phyloP scores from a whole-genome alignment of 2,113 vertebrate species.

The Gambusia affinis region DNA sequence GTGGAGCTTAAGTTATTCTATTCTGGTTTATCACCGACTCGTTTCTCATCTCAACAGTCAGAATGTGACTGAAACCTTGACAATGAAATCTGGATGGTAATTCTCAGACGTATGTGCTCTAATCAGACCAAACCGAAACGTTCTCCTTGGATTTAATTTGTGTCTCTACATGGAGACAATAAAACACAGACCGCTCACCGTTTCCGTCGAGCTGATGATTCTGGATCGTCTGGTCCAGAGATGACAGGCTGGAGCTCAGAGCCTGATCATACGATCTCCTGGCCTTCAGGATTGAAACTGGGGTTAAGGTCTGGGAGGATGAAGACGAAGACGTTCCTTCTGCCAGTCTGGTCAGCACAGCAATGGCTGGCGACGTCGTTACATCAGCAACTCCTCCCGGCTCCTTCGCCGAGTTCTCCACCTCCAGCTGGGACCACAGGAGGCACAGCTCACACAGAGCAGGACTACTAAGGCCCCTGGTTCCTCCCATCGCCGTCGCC shows the following conservation, averaged over 20 bases:
- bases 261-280: slow-evolving; percentile 86
- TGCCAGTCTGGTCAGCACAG: slow-evolving; percentile 82
- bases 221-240: slow-evolving; percentile 20
- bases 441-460: slow-evolving; percentile 86
- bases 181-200: slow-evolving; percentile 40
- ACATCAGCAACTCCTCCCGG: slow-evolving; percentile 41
- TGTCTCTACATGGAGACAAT: too few relatives aligned
- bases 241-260: slow-evolving; percentile 69
- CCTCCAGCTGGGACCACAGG: slow-evolving; percentile 90
- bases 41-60: too few relatives aligned
- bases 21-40: too few relatives aligned
- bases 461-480: slow-evolving; percentile 72
- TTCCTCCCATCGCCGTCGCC: slow-evolving; percentile 76
- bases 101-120: too few relatives aligned
- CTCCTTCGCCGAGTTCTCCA: slow-evolving; percentile 58
- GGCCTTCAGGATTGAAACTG: slow-evolving; percentile 87
- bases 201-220: slow-evolving; percentile 18
- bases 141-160: too few relatives aligned
- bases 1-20: too few relatives aligned
- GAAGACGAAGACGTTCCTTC: slow-evolving; percentile 76
- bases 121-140: too few relatives aligned
- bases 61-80: too few relatives aligned
- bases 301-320: slow-evolving; percentile 57
- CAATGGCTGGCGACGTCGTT: slow-evolving; percentile 75
- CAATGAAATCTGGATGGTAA: too few relatives aligned